Base-by-base conservation (phyloP, 2,797 vertebrate genomes). In the Naso thynnoides region DNA sequence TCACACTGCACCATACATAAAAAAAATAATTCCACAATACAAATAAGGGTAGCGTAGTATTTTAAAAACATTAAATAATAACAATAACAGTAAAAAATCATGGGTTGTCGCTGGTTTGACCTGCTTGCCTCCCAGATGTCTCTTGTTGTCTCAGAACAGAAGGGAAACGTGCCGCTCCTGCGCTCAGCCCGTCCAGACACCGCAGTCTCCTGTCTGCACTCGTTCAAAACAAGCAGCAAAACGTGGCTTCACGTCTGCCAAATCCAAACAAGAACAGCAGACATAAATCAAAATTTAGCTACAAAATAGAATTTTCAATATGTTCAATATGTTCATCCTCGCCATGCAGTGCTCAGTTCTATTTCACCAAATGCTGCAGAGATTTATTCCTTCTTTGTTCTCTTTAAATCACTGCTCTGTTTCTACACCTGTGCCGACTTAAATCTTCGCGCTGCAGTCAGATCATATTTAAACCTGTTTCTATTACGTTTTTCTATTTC, bases 41-140 rank as follows among this genome's bases (percentile, higher is more conserved):
- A 16, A 10, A 42, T 7, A 13, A 44, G 3, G 7, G 19, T 39
- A 33, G 1, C 23, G 18, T 56, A 9, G 10, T 31, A 70, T n/a
- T n/a, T n/a, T n/a, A n/a, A n/a, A n/a, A n/a, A n/a, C 0, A 44
- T 19, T 9, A 39, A 41, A 72, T n/a, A n/a, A n/a, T n/a, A n/a
- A n/a, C n/a, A n/a, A n/a, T n/a, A n/a, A n/a, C n/a, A n/a, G n/a
- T n/a, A n/a, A 36, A 11, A 44, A 14, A 8, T 24, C 5, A 18
- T 47, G 29, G 6, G 53, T 59, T 62, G 42, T 52, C 3, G 23
- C 16, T 48, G 56, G 33, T 59, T 82, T 78, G 75, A 79, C 76
- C 78, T 47, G 29, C 80, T 78, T 86, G 82, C 70, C 39, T 83
- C 62, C 81, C 88, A 88, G 78, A 91, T 89, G 90, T 86, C 86